Percentiles rank a stretch among this genome's conserved stretches.
Evolutionary conservation across 2,888 invertebrate genomes (phyloP).

Genomic region (Lasioglossum pauxillum): DNA sequence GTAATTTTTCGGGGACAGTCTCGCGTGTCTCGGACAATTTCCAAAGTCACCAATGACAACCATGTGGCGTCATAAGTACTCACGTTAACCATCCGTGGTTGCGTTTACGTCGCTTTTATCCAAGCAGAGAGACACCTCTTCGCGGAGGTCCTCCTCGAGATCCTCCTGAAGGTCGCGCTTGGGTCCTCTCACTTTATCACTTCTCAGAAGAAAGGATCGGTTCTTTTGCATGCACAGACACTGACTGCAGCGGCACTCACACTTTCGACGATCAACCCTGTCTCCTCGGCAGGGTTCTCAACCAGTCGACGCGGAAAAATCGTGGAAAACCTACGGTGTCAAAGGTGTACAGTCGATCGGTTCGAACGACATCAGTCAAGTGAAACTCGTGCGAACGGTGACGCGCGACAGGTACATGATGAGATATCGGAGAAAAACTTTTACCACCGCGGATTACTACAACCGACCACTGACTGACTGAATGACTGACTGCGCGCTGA

Average conservation of each 20-base stretch:
- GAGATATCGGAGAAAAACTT: slow-evolving; percentile 49
- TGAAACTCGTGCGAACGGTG: slow-evolving; percentile 51
- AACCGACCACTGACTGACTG: slow-evolving; percentile 61
- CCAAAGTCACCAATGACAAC: background rate
- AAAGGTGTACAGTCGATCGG: background rate
- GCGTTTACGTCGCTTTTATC: slow-evolving; percentile 52
- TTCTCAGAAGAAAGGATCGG: slow-evolving; percentile 46
- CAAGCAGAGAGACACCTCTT: slow-evolving; percentile 47
- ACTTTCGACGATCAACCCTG: slow-evolving; percentile 52
- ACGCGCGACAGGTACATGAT: slow-evolving; percentile 59
- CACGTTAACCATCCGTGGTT: slow-evolving; percentile 73
- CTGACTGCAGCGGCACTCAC: slow-evolving; percentile 58
- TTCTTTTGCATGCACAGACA: slow-evolving; percentile 49
- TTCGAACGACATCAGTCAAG: slow-evolving; percentile 18
- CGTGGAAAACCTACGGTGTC: background rate
- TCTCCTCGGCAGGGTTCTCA: slow-evolving; percentile 20
- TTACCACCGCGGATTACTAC: slow-evolving; percentile 52
- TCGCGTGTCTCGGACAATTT: background rate
- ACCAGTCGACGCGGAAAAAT: background rate
- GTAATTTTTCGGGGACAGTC: background rate
- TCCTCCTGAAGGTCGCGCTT: slow-evolving; percentile 39
- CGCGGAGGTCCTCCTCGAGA: slow-evolving; percentile 48
- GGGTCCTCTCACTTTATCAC: slow-evolving; percentile 66
- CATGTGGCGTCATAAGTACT: slow-evolving; percentile 44
- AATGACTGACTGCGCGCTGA: slow-evolving; percentile 65